Evolutionary conservation across 2,797 vertebrate genomes (phyloP), one percentile per base, ranked within the genome.

Genomic region (Microchirus variegatus): DNA sequence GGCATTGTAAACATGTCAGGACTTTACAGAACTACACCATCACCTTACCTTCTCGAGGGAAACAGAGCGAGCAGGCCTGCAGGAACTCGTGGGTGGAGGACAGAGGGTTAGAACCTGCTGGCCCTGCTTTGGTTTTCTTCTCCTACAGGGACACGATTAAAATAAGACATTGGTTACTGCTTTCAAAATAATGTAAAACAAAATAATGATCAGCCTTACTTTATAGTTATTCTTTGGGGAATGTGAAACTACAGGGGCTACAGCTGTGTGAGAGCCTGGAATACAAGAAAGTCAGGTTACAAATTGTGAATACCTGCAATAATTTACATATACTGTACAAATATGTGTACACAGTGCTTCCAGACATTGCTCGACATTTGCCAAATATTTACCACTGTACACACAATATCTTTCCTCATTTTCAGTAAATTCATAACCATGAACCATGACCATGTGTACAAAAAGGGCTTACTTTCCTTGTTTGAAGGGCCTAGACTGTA

Each of bases 11-110:
- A 48, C n/a, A 37, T 1, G 45, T 4, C 16, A 10, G 13, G 9
- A 42, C 5, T 3, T 10, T 37, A 4, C 14, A 8, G 1, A 10
- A 16, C 9, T 11, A 16, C 10, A 35, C 9, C 1, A 5, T 4
- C 9, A 4, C 50, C 54, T 0, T 91, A 98, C 97, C 97, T 94
- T 88, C 93, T 75, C 93, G 94, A 50, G 91, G 93, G 71, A 95
- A 98, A 91, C 97, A 99, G 72, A 89, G 75, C 8, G 92, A 89
- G 82, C 97, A 99, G 65, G 96, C 96, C 90, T 94, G 95, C 80
- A 94, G 94, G 90, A 99, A 99, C 55, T 96, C 75, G 0, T 99
- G 96, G 45, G 95, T 96, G 76, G 93, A 75, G 1, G 93, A 91
- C 80, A 99, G 78, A 0, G 95, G 94, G 74, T 97, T 95, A 87